These are phyloP conservation scores for Pseudococcus viburni DNA, from an alignment of 2,888 invertebrate genomes.

Conservation along the genomic window DNA sequence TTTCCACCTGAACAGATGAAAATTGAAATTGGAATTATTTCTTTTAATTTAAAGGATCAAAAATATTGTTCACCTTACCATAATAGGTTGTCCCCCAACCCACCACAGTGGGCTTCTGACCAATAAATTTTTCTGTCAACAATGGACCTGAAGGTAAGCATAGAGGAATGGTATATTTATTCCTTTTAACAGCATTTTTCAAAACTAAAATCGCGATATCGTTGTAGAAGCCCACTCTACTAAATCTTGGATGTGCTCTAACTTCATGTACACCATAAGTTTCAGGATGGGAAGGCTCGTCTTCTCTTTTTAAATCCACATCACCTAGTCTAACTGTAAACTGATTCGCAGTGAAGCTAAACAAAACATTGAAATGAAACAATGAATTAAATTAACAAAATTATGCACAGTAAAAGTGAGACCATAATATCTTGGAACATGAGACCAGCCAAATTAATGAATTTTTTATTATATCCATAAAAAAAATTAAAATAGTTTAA, in stretches of 20 bases:
- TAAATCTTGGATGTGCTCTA: slow-evolving; percentile 87
- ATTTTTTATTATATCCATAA: neutral
- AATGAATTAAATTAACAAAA: neutral
- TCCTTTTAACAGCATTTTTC: slow-evolving; percentile 81
- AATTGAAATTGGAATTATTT: neutral
- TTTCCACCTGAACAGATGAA: slow-evolving; percentile 77
- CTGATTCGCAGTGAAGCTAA: slow-evolving; percentile 88
- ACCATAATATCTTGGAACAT: neutral
- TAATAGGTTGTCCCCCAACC: slow-evolving; percentile 95
- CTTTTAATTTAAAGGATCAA: neutral
- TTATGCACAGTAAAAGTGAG: neutral
- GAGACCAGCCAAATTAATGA: no score
- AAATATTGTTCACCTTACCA: slow-evolving; percentile 75
- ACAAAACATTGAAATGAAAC: slow-evolving; percentile 61
- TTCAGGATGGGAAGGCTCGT: slow-evolving; percentile 87
- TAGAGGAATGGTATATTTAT: slow-evolving; percentile 88
- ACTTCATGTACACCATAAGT: slow-evolving; percentile 85
- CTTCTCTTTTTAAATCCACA: slow-evolving; percentile 86
- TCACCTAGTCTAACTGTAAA: slow-evolving; percentile 92
- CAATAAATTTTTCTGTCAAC: slow-evolving; percentile 78
- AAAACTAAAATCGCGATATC: slow-evolving; percentile 91
- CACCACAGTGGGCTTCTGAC: slow-evolving; percentile 86
- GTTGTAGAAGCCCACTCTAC: slow-evolving; percentile 92
- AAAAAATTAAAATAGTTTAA: neutral
- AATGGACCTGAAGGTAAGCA: slow-evolving; percentile 79